Evolutionary conservation across 2,888 invertebrate genomes (phyloP), one percentile per base, ranked within the genome.

Genomic region (Campopleginae sp.): DNA sequence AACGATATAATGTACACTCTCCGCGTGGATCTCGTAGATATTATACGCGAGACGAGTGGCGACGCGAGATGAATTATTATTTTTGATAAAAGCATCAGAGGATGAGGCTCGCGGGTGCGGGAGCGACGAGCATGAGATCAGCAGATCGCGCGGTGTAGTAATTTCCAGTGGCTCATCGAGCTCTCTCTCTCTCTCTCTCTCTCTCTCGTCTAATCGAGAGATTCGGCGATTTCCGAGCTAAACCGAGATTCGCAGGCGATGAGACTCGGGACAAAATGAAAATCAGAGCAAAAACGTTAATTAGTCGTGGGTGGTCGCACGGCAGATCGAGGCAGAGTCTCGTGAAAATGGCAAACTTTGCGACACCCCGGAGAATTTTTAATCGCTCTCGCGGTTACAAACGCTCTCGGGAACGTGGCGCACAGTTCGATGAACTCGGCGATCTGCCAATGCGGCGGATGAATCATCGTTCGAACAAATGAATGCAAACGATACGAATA

Each of bases 1-100:
- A 80, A 84, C 72, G 75, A 65, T 71, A 61, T 70, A 80, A 75
- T 75, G 61, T 66, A 54, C 68, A 46, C 61, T 46, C 31, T 23
- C n/a, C 17, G 27, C 58, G 27, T 14, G 14, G 61, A 38, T 38
- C 54, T 46, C 46, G 58, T 68, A 61, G 27, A 27, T 58, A 58
- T 58, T 58, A 14, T 58, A 58, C 27, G 58, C 61, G 51, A 31
- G 46, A 27, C 61, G 51, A 31, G 46, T n/a, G 12, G 61, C 58
- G 38, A 81, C 75, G 23, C 75, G 23, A 14, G 65, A 65, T 44
- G 51, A 84, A 81, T 84, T 78, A 84, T 81, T 81, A 78, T 84
- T 81, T 70, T 80, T 58, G 76, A 10, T 61, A 61, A 84, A 81
- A 84, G 58, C 77, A n/a, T n/a, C n/a, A n/a, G n/a, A n/a, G n/a